These are phyloP conservation scores for Merodon equestris DNA, from an alignment of 2,888 invertebrate species.

Conservation along the genomic window DNA sequence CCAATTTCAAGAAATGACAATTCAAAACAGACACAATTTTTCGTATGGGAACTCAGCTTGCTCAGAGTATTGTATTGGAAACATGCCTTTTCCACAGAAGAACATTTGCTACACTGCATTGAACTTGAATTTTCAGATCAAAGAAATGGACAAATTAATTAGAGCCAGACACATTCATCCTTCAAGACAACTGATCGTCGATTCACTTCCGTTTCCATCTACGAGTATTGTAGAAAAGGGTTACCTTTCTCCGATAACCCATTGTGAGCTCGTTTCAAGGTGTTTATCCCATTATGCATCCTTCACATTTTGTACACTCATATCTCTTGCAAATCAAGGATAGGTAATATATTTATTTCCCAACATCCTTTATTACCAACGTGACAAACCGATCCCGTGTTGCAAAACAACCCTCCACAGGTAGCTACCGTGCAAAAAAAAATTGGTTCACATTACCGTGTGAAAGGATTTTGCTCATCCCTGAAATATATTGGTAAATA, in stretches of 20 bases:
- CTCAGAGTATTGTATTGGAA: too few species aligned
- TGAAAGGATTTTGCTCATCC: constrained; percentile 55
- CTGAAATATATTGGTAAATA: constrained; percentile 47
- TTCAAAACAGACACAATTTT: too few species aligned
- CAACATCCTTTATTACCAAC: constrained; percentile 67
- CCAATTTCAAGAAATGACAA: too few species aligned
- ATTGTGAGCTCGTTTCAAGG: constrained; percentile 71
- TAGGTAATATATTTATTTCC: constrained; percentile 67
- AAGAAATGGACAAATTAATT: too few species aligned
- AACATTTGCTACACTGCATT: not conserved
- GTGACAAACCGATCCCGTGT: constrained; percentile 68
- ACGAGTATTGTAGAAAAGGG: not conserved
- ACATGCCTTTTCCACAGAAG: too few species aligned
- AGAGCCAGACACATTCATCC: not conserved
- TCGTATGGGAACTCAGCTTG: too few species aligned
- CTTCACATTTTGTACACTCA: constrained; percentile 73
- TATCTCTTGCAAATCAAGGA: constrained; percentile 65
- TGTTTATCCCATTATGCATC: constrained; percentile 74
- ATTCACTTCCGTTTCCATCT: constrained; percentile 25
- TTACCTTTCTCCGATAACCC: constrained; percentile 19
- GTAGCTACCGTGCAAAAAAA: constrained; percentile 57
- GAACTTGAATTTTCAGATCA: not conserved
- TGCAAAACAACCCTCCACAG: constrained; percentile 67
- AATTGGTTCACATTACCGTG: constrained; percentile 64
- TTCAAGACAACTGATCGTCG: constrained; percentile 1